These are phyloP conservation scores for Xestia sexstrigata DNA, from an alignment of 2,888 invertebrate species.

Conservation along the genomic window DNA sequence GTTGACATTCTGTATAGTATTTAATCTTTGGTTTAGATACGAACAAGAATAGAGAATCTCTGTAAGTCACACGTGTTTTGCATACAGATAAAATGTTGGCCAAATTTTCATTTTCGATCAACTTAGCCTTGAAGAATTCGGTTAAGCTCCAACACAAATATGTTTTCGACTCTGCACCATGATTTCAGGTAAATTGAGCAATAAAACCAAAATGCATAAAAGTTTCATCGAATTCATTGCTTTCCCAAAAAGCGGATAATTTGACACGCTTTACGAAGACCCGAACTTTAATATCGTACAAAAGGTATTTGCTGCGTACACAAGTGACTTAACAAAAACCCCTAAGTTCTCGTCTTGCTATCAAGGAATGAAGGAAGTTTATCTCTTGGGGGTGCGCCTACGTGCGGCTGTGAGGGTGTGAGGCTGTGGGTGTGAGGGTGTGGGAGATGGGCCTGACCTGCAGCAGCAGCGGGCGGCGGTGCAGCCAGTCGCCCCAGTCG, in stretches of 20 bases:
- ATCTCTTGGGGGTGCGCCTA: slow-evolving; percentile 25
- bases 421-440: slow-evolving; percentile 24
- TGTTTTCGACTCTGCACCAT: no score
- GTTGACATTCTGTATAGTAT: slow-evolving; percentile 42
- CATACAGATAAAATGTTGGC: neutral
- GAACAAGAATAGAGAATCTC: slow-evolving; percentile 26
- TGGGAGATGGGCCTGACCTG: slow-evolving; percentile 92
- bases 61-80: slow-evolving; percentile 26
- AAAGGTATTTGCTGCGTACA: neutral
- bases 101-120: neutral
- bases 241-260: neutral
- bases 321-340: slow-evolving; percentile 23
- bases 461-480: slow-evolving; percentile 95
- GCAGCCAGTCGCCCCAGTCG: slow-evolving; percentile 91
- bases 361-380: slow-evolving; percentile 24
- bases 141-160: no score
- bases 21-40: slow-evolving; percentile 21
- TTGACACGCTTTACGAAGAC: neutral
- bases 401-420: slow-evolving; percentile 42
- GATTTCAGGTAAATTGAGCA: no score
- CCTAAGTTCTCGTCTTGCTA: slow-evolving; percentile 1
- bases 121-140: no score
- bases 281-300: no score
- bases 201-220: no score
- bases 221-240: no score